Evolutionary conservation across 2,888 invertebrate genomes (phyloP), one percentile per base, ranked within the genome.

Genomic region (Drosophila sordidula): DNA sequence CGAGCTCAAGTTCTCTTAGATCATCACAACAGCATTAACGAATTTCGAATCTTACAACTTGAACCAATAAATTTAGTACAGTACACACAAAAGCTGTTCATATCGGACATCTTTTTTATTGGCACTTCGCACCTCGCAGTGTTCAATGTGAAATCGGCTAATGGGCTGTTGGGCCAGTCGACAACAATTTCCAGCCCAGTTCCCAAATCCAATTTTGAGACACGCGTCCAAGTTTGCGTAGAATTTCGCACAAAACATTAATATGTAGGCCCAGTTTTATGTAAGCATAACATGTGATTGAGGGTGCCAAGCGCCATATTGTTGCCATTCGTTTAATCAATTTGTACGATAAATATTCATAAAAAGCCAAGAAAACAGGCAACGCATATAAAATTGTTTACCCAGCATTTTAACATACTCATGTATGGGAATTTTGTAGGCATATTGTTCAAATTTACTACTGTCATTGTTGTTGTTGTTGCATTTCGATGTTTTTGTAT

Each of bases 161-260:
- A 25, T 44, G 34, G 71, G 67, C 75, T 67, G 68, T 69, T 74
- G 76, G 52, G 67, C 66, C 62, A 76, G 46, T 42, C 42, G 39
- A 34, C 42, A 63, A 29, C 38, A 16, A 29, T 49, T 46, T 63
- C n/a, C 46, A 26, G 29, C 38, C 18, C 45, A 59, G 42, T 44
- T 14, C 59, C 49, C 46, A 61, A 68, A 70, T 56, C 55, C 52
- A 56, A 56, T 44, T 62, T 62, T 38, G 57, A 56, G 80, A 65
- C 76, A 82, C 73, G 70, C 80, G 80, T 73, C 69, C 51, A 75
- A 67, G 77, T 85, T 85, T 84, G 65, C 64, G 58, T 47, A 64
- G 52, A 74, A 71, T 64, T 65, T 77, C 72, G 52, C 83, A 62
- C 75, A 73, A 64, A 63, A 61, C 73, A 81, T 71, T 64, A 34